These are phyloP conservation scores for Lepidonotus clava DNA, from an alignment of 2,888 invertebrate genomes.

Conservation along the genomic window DNA sequence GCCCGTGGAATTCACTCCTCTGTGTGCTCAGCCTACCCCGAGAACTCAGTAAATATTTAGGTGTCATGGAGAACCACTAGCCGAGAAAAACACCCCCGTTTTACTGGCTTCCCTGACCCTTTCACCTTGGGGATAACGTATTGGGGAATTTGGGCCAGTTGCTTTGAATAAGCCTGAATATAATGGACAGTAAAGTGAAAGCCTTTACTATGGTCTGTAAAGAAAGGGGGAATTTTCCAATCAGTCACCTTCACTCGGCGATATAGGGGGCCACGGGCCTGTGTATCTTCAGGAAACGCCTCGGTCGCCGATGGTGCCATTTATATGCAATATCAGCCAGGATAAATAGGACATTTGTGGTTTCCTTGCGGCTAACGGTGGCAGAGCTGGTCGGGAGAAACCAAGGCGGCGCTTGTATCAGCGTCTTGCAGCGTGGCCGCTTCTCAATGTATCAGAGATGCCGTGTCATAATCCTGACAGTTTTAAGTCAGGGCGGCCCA, in stretches of 20 bases:
- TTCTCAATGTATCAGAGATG: conserved; percentile 8
- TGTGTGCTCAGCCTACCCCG: not conserved
- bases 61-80: not conserved
- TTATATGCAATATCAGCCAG: conserved; percentile 31
- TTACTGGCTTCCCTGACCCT: not conserved
- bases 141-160: not conserved
- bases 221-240: conserved; percentile 1
- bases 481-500: conserved; percentile 28
- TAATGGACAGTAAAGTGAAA: conserved; percentile 36
- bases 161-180: conserved; percentile 18
- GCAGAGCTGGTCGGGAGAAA: not conserved
- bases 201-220: conserved; percentile 1
- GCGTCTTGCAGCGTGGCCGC: conserved; percentile 11
- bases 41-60: conserved; percentile 20
- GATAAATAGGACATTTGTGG: conserved; percentile 42
- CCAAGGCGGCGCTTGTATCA: conserved; percentile 36
- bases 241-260: conserved; percentile 21
- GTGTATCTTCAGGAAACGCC: conserved; percentile 20
- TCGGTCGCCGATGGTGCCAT: conserved; percentile 37
- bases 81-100: not conserved
- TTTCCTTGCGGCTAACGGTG: conserved; percentile 22
- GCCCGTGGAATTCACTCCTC: not conserved
- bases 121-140: not conserved
- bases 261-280: not conserved
- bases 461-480: conserved; percentile 15